Evolutionary conservation across 37 sponge, comb jelly and placozoan genomes (phyloP).

Genomic region (Aplysina aerophoba): DNA sequence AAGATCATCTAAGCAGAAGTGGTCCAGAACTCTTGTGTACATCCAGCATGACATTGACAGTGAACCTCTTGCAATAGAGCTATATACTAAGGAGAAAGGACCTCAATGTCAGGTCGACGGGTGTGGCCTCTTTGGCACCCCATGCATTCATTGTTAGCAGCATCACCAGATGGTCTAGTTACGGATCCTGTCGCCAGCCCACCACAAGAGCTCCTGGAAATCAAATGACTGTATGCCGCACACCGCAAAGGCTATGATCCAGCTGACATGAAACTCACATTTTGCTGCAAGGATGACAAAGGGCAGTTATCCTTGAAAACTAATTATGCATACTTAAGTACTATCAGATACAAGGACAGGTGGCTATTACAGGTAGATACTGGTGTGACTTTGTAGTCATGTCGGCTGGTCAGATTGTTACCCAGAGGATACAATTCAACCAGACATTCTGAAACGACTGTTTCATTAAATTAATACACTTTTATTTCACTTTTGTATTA

Average conservation of each 20-base stretch:
- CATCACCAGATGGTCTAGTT: slow-evolving; percentile 11
- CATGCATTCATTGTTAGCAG: not conserved
- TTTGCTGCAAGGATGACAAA: too few species aligned
- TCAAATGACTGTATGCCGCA: not conserved
- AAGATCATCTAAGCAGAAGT: not conserved
- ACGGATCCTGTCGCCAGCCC: not conserved
- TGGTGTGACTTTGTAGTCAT: slow-evolving; percentile 3
- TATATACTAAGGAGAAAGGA: not conserved
- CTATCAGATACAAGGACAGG: too few species aligned
- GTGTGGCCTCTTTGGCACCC: not conserved
- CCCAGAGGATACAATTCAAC: not conserved
- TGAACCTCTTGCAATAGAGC: not conserved
- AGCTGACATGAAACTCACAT: not conserved
- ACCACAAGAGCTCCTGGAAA: not conserved
- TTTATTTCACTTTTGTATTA: slow-evolving; percentile 6
- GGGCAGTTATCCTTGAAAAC: too few species aligned
- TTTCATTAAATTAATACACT: not conserved
- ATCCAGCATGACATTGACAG: not conserved
- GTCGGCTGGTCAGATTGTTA: not conserved
- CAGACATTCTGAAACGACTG: not conserved
- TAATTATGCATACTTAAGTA: too few species aligned
- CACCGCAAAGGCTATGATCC: not conserved
- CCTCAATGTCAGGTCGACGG: not conserved
- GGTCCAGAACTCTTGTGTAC: not conserved
- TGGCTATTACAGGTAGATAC: too few species aligned